phyloP scores from a whole-genome alignment of 2,113 vertebrate species.

The Rattus norvegicus region GRCr8 NC_086020.1:38686001-38686500 shows the following conservation, averaged over 20 bases:
- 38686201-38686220: background rate
- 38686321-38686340: background rate
- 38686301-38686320: background rate
- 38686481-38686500: background rate
- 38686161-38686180: background rate
- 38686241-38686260: background rate
- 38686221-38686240: background rate
- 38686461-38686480: background rate
- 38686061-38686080: constrained; percentile 28
- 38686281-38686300: background rate
- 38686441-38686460: background rate
- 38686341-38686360: background rate
- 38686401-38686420: background rate
- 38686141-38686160: constrained; percentile 17
- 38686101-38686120: background rate
- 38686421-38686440: background rate
- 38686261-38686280: background rate
- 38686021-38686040: background rate
- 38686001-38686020: background rate
- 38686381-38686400: background rate
- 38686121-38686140: constrained; percentile 25
- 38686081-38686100: constrained; percentile 35
- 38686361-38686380: background rate
- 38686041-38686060: background rate
- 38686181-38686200: constrained; percentile 14